Base-by-base conservation (phyloP, 1,140 invertebrate genomes). In the Drosophila oshimai region DNA sequence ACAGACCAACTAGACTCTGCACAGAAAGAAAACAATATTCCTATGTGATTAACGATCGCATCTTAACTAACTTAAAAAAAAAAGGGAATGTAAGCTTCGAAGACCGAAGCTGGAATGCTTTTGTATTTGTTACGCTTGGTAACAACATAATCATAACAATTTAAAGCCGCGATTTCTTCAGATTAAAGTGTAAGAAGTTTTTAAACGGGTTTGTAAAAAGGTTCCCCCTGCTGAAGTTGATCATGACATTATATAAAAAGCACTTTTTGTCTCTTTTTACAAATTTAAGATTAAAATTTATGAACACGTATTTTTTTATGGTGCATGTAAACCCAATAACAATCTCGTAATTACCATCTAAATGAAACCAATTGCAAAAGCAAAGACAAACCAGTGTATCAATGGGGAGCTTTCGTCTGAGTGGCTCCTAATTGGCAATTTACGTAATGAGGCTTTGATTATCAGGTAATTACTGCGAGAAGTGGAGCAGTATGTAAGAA, bases 271-370 rank as follows among this genome's bases (percentile, higher is more conserved):
- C n/a, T n/a, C n/a, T n/a, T n/a, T n/a, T n/a, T n/a, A n/a, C n/a
- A n/a, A n/a, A 12, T 22, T 12, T 10, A 12, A n/a, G n/a, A n/a
- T 39, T n/a, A 20, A 39, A 20, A 18, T 20, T 6, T 4, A 5
- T 41, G 22, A 7, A 3, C 41, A 26, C 15, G 26, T 13, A 36
- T 36, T 17, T 26, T 15, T 42, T 9, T 39, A 9, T 5, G 18
- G 18, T 42, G 22, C 18, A 9, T 20, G 36, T 44, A 46, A 18
- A 51, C 7, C 31, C 36, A 24, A 18, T 37, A 31, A 20, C 54
- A 67, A 86, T 75, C 74, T 45, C 26, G 28, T 86, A 84, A 79
- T 86, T 79, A 58, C 18, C 49, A 86, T 79, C 74, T 72, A 61
- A 74, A 78, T 58, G 49, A 68, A 42, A 33, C 33, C 57, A 61